Percentiles rank a stretch among this genome's conserved stretches.
Conservation (phyloP, 2,888 invertebrate genomes). For the Petrophora chlorosata region DNA sequence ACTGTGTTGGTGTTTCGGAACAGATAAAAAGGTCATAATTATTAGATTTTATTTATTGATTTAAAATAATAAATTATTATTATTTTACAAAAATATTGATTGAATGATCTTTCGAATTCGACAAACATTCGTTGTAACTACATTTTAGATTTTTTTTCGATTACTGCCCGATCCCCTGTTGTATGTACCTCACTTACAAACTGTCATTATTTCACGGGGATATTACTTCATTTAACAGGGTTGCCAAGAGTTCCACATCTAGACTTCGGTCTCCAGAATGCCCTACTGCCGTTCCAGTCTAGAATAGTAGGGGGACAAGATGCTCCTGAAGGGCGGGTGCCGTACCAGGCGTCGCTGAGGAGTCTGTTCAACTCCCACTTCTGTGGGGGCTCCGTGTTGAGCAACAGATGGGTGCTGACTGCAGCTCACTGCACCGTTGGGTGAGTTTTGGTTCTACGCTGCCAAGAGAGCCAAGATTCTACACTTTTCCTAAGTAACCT, state of each 20-base stretch:
- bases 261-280: slow-evolving; percentile 20
- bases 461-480: neutral
- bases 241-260: slow-evolving; percentile 7
- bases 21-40: too few relatives aligned
- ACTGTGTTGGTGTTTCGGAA: too few relatives aligned
- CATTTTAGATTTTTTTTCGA: too few relatives aligned
- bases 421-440: slow-evolving; percentile 76
- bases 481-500: too few relatives aligned
- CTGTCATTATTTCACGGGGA: too few relatives aligned
- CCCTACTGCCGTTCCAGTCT: slow-evolving; percentile 16
- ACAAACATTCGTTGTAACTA: too few relatives aligned
- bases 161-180: too few relatives aligned
- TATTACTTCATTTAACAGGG: neutral
- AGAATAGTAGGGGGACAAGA: slow-evolving; percentile 72
- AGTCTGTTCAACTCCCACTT: slow-evolving; percentile 60
- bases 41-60: too few relatives aligned
- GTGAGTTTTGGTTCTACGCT: slow-evolving; percentile 42
- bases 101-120: too few relatives aligned
- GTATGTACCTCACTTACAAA: too few relatives aligned
- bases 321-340: slow-evolving; percentile 69
- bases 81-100: too few relatives aligned
- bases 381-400: slow-evolving; percentile 75
- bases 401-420: slow-evolving; percentile 70
- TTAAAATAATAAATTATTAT: too few relatives aligned
- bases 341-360: slow-evolving; percentile 76